Evolutionary conservation across 2,797 vertebrate species (phyloP).

Genomic region (Tamandua tetradactyla): DNA sequence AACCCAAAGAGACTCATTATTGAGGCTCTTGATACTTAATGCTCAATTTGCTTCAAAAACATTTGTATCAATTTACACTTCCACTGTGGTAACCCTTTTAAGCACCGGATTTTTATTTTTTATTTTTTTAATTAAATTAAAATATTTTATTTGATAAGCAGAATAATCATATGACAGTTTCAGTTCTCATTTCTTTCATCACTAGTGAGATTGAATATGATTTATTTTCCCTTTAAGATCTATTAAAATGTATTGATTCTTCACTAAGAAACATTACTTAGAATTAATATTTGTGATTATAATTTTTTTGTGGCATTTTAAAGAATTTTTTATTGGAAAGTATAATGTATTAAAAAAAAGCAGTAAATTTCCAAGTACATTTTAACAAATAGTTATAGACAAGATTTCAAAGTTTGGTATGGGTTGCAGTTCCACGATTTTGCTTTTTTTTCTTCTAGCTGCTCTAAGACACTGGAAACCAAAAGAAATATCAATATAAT

Average conservation of each 20-base stretch:
- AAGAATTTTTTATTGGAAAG: too few relatives aligned
- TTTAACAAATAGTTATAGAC: too few relatives aligned
- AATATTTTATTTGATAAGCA: slow-evolving; percentile 14
- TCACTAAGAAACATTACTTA: not conserved
- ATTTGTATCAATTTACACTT: not conserved
- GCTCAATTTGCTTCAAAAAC: not conserved
- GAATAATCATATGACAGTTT: not conserved
- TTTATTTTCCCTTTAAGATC: slow-evolving; percentile 28
- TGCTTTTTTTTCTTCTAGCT: too few relatives aligned
- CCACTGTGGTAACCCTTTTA: not conserved
- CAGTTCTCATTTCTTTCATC: not conserved
- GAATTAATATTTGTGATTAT: slow-evolving; percentile 12
- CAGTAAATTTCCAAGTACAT: too few relatives aligned
- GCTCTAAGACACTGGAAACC: too few relatives aligned
- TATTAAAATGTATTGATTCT: slow-evolving; percentile 15
- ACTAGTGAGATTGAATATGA: not conserved
- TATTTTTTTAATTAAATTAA: not conserved
- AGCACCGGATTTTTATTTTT: not conserved
- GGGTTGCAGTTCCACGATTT: too few relatives aligned
- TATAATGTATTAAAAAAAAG: too few relatives aligned
- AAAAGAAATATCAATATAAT: too few relatives aligned
- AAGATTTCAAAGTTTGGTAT: too few relatives aligned
- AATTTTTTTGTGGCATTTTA: not conserved
- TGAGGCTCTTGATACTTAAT: not conserved
- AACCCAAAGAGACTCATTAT: not conserved